These are phyloP conservation scores for Scaptomyza flava DNA, from an alignment of 2,888 invertebrate species.

Conservation along the genomic window DNA sequence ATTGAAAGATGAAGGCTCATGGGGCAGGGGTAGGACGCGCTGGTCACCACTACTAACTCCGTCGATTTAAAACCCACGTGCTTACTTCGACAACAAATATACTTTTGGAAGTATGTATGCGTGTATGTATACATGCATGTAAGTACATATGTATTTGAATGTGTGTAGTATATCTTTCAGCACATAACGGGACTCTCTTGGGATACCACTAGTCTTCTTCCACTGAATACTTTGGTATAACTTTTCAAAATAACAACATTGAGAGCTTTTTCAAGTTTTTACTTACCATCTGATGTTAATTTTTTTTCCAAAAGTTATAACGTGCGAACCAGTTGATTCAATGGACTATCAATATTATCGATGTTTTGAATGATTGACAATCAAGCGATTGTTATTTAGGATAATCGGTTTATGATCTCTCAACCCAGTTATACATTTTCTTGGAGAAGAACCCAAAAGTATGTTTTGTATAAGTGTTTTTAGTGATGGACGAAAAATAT, in stretches of 20 bases:
- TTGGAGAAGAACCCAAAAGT: too few species aligned
- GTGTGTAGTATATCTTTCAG: slow-evolving; percentile 51
- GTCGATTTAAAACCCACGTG: slow-evolving; percentile 27
- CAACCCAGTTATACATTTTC: too few species aligned
- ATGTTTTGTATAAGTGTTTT: too few species aligned
- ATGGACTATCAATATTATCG: too few species aligned
- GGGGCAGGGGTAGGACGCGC: slow-evolving; percentile 51
- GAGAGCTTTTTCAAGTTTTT: neutral
- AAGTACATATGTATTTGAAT: slow-evolving; percentile 23
- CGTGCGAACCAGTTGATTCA: too few species aligned
- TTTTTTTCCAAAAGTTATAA: too few species aligned
- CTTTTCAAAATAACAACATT: neutral
- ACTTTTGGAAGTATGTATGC: slow-evolving; percentile 34
- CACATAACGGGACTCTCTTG: slow-evolving; percentile 42
- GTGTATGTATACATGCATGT: slow-evolving; percentile 10
- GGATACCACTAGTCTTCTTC: slow-evolving; percentile 35
- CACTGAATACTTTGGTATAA: slow-evolving; percentile 57
- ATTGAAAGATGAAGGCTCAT: slow-evolving; percentile 79
- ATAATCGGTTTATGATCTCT: too few species aligned
- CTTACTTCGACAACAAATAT: slow-evolving; percentile 27
- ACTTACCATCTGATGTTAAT: too few species aligned
- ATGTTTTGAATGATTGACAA: too few species aligned
- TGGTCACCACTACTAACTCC: slow-evolving; percentile 61
- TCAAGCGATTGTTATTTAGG: too few species aligned
- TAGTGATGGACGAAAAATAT: too few species aligned